Evolutionary conservation across 1,140 invertebrate species (phyloP).

Genomic region (Apis laboriosa): DNA sequence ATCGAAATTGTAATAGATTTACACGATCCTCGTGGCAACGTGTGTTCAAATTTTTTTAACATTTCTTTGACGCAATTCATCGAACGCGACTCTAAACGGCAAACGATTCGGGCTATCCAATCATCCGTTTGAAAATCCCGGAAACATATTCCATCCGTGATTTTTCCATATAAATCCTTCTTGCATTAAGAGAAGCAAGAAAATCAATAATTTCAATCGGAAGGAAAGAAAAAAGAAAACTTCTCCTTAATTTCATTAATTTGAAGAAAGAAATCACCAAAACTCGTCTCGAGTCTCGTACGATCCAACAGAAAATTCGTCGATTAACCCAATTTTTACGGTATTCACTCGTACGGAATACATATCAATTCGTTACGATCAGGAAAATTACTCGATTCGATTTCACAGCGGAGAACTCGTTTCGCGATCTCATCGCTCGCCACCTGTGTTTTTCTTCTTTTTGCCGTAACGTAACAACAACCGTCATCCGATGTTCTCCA

Average conservation of each 20-base stretch:
- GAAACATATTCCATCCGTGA: too few relatives aligned
- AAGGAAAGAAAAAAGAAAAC: too few relatives aligned
- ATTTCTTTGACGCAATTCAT: neutral
- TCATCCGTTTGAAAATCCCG: neutral
- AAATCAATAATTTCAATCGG: too few relatives aligned
- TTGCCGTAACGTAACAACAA: neutral
- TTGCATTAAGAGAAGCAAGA: too few relatives aligned
- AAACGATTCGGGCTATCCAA: neutral
- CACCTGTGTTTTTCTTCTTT: neutral
- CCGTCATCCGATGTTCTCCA: neutral
- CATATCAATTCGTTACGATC: neutral
- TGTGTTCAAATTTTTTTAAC: neutral
- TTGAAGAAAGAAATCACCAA: neutral
- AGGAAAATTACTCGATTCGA: constrained; percentile 3
- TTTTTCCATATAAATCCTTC: too few relatives aligned
- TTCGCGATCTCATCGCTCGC: neutral
- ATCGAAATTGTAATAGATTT: too few relatives aligned
- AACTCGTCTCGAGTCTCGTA: too few relatives aligned
- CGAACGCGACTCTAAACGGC: neutral
- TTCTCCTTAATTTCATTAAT: neutral
- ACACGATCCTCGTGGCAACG: too few relatives aligned
- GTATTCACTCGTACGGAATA: neutral
- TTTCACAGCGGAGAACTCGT: constrained; percentile 5
- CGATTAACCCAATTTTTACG: constrained; percentile 17
- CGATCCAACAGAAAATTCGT: too few relatives aligned